phyloP scores from a whole-genome alignment of 2,888 invertebrate genomes.

The Hirudinaria manillensis region DNA sequence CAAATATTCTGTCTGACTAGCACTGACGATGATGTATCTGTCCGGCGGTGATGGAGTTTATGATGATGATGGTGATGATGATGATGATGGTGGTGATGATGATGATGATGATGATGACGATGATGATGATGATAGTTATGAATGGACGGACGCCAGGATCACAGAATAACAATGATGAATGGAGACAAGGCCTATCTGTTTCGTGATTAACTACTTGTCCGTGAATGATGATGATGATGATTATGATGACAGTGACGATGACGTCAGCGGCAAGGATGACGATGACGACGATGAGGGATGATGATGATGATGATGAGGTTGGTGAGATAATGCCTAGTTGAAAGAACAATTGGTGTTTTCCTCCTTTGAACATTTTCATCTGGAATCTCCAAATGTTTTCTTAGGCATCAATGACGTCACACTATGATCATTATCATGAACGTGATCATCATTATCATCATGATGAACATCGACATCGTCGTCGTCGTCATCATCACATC shows the following conservation, averaged over 20 bases:
- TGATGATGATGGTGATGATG: conserved; percentile 20
- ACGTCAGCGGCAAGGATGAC: not conserved
- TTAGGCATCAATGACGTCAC: not conserved
- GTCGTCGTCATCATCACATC: conserved; percentile 19
- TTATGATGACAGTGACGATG: conserved; percentile 16
- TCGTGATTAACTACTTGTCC: no score
- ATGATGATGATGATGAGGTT: no score
- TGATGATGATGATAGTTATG: not conserved
- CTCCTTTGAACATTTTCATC: no score
- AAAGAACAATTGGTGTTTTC: no score
- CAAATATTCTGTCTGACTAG: no score
- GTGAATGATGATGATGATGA: conserved; percentile 20
- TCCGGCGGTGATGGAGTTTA: not conserved
- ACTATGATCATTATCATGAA: not conserved
- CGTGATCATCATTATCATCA: conserved; percentile 5
- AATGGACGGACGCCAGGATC: not conserved
- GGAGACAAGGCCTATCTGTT: no score
- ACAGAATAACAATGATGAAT: no score
- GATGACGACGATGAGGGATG: conserved; percentile 20
- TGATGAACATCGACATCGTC: conserved; percentile 9
- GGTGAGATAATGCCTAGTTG: no score
- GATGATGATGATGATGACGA: conserved; percentile 18
- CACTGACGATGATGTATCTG: not conserved
- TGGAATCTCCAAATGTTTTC: no score
- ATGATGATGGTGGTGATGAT: conserved; percentile 6